phyloP scores from a whole-genome alignment of 2,113 vertebrate species.

The Zosterops borbonicus region DNA sequence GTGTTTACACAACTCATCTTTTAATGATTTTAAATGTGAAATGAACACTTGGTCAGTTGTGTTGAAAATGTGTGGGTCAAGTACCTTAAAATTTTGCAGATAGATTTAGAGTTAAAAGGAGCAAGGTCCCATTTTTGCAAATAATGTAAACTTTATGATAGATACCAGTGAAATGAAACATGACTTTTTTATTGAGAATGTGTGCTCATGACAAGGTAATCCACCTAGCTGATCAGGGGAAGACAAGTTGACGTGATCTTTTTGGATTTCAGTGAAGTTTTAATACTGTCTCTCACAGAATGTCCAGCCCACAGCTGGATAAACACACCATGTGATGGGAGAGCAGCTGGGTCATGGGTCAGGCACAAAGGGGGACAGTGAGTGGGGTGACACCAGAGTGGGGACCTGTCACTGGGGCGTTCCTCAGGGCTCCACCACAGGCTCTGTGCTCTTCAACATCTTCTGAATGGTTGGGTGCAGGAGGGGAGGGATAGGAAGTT shows the following conservation, averaged over 20 bases:
- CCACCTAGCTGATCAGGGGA: not conserved
- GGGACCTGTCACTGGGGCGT: not conserved
- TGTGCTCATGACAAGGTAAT: not conserved
- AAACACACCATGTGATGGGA: not conserved
- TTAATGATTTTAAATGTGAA: not conserved
- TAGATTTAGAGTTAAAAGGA: not conserved
- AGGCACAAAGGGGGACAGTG: not conserved
- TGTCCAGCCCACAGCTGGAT: not conserved
- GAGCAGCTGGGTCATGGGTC: not conserved
- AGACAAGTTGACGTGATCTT: not conserved
- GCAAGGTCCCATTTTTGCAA: not conserved
- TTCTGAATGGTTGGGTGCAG: too few species aligned
- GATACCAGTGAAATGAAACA: not conserved
- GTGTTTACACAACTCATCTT: not conserved
- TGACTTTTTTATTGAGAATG: not conserved
- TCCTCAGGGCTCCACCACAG: not conserved
- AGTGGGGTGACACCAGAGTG: not conserved
- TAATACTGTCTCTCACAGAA: not conserved
- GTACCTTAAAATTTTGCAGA: not conserved
- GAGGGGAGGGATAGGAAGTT: fast-evolving
- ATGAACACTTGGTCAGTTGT: not conserved
- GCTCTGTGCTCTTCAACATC: not conserved
- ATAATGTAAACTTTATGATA: not conserved
- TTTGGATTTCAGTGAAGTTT: not conserved
- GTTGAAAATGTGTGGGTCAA: not conserved